Evolutionary conservation across 2,113 vertebrate species (phyloP), one percentile per base, ranked within the genome.

Genomic region (Ornithorhynchus anatinus): DNA sequence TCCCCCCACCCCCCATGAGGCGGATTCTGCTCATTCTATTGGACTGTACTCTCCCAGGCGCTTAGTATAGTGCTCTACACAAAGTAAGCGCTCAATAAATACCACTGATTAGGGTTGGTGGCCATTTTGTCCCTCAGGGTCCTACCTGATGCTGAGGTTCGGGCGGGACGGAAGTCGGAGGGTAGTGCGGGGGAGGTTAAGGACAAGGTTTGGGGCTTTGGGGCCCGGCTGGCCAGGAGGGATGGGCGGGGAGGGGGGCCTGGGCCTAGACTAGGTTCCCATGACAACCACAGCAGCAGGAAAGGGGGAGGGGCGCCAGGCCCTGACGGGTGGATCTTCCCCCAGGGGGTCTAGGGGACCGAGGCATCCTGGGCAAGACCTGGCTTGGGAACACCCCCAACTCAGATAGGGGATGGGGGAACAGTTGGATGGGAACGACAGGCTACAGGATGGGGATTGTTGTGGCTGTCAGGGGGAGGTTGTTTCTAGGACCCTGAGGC

Each of bases 131-230:
- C 7, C 19, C 11, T 2, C 10, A 1, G 4, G 25, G 45, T 0
- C 13, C 61, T 23, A 10, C 25, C 22, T 20, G 15, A 23, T 7
- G 16, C n/a, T 23, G 12, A 23, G 8, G 44, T 23, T 23, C n/a
- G 15, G 44, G 44, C 44, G 12, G 22, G 25, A 25, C n/a, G 22
- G 11, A 0, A 3, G 19, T 52, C 37, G 6, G 0, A 0, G 33
- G 11, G 4, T 3, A 0, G 20, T 0, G 48, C 58, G 5, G 19
- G 33, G 1, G 20, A 3, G 13, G 39, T 58, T 29, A 44, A 23
- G 3, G 5, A 1, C 0, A 0, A 0, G 10, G 16, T 19, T 2
- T 0, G 9, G 29, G 67, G 13, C 40, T 19, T 7, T 1, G 47
- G 50, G 1, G n/a, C 5, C 2, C 10, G 5, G 3, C 58, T 2